Evolutionary conservation across 2,797 vertebrate genomes (phyloP), one percentile per base, ranked within the genome.

Genomic region (Cossypha polioptera): DNA sequence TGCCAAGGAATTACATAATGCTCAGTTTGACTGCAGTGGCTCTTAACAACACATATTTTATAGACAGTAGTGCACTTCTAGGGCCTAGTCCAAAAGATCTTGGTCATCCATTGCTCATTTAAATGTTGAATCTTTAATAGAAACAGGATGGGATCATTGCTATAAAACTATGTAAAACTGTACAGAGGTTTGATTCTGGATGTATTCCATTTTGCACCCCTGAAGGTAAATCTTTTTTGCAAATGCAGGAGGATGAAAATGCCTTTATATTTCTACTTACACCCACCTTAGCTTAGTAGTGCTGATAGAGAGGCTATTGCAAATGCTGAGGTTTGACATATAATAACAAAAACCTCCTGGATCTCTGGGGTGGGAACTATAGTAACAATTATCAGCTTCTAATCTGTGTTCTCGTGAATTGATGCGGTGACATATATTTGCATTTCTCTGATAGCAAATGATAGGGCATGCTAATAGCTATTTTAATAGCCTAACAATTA

Each of bases 381-480:
- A 91, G 72, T 65, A 72, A 66, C 61, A 91, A 86, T 85, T 88
- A 92, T 25, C 86, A 77, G 13, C 72, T 89, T 71, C 86, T 75
- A 77, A 4, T 77, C 84, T 65, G 29, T 35, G 65, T 80, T 92
- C 88, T 76, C 0, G 0, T 54, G 63, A 87, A 80, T 48, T 65
- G 90, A 89, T 87, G 78, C 1, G 0, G 57, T 85, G 84, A 82
- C 87, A 67, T 10, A 6, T 63, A 93, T 94, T 96, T 93, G 84
- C 93, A 92, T 93, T 93, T 95, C 74, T 82, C 81, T 85, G 67
- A 86, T 71, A 91, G 78, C 63, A 93, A 95, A 94, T 87, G 82
- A 89, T 89, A 92, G 93, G 72, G 61, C 78, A 91, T 51, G 65
- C 17, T 83, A 93, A 89, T 88, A 90, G 69, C 82, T 95, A 51